Conservation (phyloP, 1,140 invertebrate species). For the Diabrotica virgifera region DNA sequence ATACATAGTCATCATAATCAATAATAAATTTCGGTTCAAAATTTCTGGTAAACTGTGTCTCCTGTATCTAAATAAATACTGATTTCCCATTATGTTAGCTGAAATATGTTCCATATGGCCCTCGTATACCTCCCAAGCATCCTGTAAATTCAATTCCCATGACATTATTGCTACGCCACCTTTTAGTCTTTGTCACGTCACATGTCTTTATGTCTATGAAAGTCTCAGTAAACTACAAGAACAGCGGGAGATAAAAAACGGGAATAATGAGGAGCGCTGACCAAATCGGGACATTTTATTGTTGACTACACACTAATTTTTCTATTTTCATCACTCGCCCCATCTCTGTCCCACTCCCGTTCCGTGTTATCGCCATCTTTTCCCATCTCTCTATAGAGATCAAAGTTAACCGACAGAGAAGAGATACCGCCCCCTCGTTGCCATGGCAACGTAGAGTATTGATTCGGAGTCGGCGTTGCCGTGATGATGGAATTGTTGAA, state of each 20-base stretch:
- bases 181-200: too few species aligned
- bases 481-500: neutral
- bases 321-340: neutral
- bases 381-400: neutral
- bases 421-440: neutral
- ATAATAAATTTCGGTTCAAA: too few species aligned
- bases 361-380: neutral
- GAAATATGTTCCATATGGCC: too few species aligned
- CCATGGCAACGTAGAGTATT: conserved; percentile 15
- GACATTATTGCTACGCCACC: too few species aligned
- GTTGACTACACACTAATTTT: conserved; percentile 2
- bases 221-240: neutral
- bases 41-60: too few species aligned
- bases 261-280: neutral
- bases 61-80: too few species aligned
- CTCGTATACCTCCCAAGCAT: too few species aligned
- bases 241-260: neutral
- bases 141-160: too few species aligned
- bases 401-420: neutral
- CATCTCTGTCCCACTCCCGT: neutral
- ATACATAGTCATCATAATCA: too few species aligned
- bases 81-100: too few species aligned
- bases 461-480: neutral
- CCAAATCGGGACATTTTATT: neutral
- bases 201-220: too few species aligned